Evolutionary conservation across 2,113 vertebrate species (phyloP).

Genomic region (Columbina picui): DNA sequence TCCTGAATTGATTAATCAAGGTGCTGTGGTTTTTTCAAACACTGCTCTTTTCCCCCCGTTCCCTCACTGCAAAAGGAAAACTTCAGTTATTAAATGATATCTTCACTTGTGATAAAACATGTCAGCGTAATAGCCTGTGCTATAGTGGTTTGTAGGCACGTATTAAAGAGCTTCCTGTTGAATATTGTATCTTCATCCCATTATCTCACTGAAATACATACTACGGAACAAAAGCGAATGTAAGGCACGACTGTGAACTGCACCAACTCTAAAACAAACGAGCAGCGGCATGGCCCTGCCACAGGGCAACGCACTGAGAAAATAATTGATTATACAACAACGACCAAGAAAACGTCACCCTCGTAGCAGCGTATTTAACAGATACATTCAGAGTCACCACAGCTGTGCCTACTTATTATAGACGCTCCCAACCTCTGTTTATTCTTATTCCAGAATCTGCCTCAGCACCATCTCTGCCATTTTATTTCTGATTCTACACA

Average conservation of each 20-base stretch:
- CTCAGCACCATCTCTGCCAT: not conserved
- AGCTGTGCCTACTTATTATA: not conserved
- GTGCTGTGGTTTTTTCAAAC: not conserved
- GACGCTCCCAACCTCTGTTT: not conserved
- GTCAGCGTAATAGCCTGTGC: not conserved
- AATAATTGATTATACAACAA: slow-evolving; percentile 17
- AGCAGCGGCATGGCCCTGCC: not conserved
- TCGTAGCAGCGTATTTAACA: not conserved
- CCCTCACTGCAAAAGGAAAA: not conserved
- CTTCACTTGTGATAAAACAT: slow-evolving; percentile 7
- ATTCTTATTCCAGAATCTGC: not conserved
- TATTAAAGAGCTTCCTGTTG: not conserved
- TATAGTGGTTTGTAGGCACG: not conserved
- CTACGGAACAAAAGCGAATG: not conserved
- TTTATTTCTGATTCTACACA: not conserved
- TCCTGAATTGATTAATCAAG: not conserved
- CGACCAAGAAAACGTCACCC: slow-evolving; percentile 21
- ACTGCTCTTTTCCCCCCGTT: not conserved
- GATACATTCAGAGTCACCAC: not conserved
- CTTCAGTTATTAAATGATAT: slow-evolving; percentile 7
- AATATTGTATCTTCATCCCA: not conserved
- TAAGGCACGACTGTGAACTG: not conserved
- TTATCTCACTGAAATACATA: not conserved
- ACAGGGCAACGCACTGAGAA: slow-evolving; percentile 7
- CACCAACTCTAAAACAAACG: slow-evolving; percentile 43